Evolutionary conservation across 2,113 vertebrate genomes (phyloP).

Genomic region (Oncorhynchus masou): DNA sequence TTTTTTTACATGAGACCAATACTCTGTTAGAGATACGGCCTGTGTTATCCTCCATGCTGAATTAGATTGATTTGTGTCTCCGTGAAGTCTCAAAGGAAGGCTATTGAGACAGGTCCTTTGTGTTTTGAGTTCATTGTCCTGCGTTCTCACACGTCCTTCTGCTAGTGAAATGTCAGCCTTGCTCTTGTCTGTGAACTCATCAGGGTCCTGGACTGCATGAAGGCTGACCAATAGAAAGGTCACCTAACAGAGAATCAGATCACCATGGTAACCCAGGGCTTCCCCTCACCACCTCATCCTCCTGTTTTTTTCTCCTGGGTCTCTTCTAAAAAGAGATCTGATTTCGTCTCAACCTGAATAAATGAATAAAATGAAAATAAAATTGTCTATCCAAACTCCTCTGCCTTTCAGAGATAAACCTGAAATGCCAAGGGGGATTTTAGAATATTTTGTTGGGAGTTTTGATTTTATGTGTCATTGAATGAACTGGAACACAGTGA

Average conservation of each 20-base stretch:
- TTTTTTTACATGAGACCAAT: background rate
- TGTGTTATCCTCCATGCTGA: background rate
- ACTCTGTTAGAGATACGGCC: background rate
- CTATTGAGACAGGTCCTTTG: background rate
- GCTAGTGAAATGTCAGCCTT: conserved; percentile 60
- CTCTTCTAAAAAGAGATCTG: conserved; percentile 21
- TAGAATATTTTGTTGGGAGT: background rate
- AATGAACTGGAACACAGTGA: conserved; percentile 21
- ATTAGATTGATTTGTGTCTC: background rate
- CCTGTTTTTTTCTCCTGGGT: conserved; percentile 29
- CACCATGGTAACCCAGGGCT: conserved; percentile 56
- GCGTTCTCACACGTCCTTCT: conserved; percentile 9
- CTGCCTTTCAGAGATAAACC: conserved; percentile 4
- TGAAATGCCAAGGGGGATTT: conserved; percentile 14
- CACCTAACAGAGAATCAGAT: conserved; percentile 50
- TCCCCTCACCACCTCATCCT: conserved; percentile 13
- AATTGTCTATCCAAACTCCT: background rate
- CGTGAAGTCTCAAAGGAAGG: background rate
- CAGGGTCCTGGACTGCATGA: conserved; percentile 32
- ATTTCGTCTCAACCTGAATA: conserved; percentile 19
- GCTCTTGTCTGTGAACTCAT: conserved; percentile 45
- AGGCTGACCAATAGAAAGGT: conserved; percentile 64
- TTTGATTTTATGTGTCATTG: conserved; percentile 9
- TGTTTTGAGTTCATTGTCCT: conserved; percentile 16
- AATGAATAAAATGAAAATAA: conserved; percentile 25